Conservation (phyloP, 2,113 vertebrate species). For the Pampusana beccarii region DNA sequence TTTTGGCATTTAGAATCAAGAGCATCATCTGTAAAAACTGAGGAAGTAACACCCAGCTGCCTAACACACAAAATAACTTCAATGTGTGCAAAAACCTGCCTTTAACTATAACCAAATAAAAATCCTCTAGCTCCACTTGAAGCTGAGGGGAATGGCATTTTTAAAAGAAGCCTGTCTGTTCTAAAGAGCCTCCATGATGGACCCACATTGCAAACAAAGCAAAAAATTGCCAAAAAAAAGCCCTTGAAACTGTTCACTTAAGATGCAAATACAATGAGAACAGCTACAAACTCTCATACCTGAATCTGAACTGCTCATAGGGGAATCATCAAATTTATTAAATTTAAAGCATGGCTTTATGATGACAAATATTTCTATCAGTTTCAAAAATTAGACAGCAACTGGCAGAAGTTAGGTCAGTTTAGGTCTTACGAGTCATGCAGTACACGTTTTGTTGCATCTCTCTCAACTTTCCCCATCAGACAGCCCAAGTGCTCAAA, state of each 20-base stretch:
- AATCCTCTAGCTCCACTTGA: not conserved
- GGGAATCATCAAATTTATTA: not conserved
- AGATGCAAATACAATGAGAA: not conserved
- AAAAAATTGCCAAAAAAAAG: accelerated
- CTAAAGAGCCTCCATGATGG: not conserved
- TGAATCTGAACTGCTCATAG: not conserved
- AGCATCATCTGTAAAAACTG: not conserved
- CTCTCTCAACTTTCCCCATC: not conserved
- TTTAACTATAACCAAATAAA: not conserved
- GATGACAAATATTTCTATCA: not conserved
- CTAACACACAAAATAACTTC: not conserved
- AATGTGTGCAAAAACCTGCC: not conserved
- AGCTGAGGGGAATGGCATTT: accelerated
- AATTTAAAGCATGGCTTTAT: not conserved
- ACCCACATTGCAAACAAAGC: not conserved
- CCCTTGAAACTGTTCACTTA: not conserved
- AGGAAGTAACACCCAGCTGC: not conserved
- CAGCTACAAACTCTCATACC: not conserved
- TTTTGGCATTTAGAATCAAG: not conserved
- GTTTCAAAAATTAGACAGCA: not conserved
- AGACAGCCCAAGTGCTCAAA: not conserved
- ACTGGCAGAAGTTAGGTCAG: not conserved
- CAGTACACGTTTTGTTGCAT: not conserved
- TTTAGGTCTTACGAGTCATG: not conserved
- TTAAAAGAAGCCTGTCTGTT: not conserved